Base-by-base conservation (phyloP, 2,797 vertebrate genomes). In the Tenualosa thibaudeaui region DNA sequence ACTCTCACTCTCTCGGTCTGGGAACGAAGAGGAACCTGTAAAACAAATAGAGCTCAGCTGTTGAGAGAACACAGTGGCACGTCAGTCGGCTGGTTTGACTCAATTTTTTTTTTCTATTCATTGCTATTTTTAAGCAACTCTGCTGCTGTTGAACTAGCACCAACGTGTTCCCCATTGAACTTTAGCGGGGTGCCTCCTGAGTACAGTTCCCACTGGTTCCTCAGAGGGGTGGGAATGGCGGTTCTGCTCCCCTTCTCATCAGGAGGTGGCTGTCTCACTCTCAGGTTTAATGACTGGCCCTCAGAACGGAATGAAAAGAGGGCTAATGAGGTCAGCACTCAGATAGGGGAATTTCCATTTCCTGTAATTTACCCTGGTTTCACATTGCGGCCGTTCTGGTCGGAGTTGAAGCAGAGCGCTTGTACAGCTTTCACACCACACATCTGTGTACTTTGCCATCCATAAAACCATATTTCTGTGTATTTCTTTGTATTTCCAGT, bases 341-440 rank as follows among this genome's bases (percentile, higher is more conserved):
- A 26, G 68, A 75, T 15, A 75, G 65, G 68, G 68, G 37, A 43
- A 40, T 75, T 37, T 75, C 31, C 68, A 75, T 75, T 75, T 7
- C 15, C 68, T 37, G 68, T 17, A 40, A 19, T 75, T 37, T 40
- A 75, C 31, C 26, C 26, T 9, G 12, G 12, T 40, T 26, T 75
- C 68, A 40, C 31, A 40, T 4, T 75, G 68, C 17, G 68, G 68
- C 8, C 15, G 3, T 37, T 75, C 15, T 40, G 31, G 13, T 5
- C 68, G 31, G 68, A 75, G 37, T 17, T 31, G 68, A 40, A 31
- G 31, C 17, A 17, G 10, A 40, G 12, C 5, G 5, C 65, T 26
- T 5, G 65, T 71, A 10, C 5, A 40, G 65, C 13, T 71, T 31
- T 17, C 65, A 71, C 65, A 4, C 10, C 12, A 40, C 65, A 15